phyloP scores from a whole-genome alignment of 2,888 invertebrate species.

The Lasioglossum morio region DNA sequence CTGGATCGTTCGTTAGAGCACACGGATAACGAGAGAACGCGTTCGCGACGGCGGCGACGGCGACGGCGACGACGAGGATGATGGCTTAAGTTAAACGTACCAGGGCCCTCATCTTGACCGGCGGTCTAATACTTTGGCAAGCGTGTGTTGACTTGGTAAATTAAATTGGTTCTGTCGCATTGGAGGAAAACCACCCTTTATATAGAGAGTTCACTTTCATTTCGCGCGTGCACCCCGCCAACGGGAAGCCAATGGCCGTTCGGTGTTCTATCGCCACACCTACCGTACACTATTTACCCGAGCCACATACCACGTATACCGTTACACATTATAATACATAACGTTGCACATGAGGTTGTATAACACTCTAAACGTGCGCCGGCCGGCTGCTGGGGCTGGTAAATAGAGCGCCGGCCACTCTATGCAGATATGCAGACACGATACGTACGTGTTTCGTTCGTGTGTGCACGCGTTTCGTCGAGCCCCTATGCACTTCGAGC shows the following conservation, averaged over 20 bases:
- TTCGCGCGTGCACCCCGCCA: slow-evolving; percentile 81
- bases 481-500: slow-evolving; percentile 20
- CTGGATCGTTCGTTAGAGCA: background rate
- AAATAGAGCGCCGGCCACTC: slow-evolving; percentile 72
- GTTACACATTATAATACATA: slow-evolving; percentile 79
- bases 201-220: slow-evolving; percentile 85
- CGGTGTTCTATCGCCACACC: slow-evolving; percentile 81
- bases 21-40: background rate
- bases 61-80: background rate
- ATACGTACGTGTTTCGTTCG: no score
- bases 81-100: slow-evolving; percentile 79
- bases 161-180: slow-evolving; percentile 78
- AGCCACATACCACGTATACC: slow-evolving; percentile 56
- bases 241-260: slow-evolving; percentile 76
- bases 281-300: slow-evolving; percentile 78
- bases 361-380: slow-evolving; percentile 77
- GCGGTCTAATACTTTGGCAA: slow-evolving; percentile 70
- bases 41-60: background rate
- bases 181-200: slow-evolving; percentile 83
- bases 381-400: slow-evolving; percentile 45
- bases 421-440: slow-evolving; percentile 61
- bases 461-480: background rate
- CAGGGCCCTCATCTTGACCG: slow-evolving; percentile 81
- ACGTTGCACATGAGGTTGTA: slow-evolving; percentile 78
- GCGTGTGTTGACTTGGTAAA: slow-evolving; percentile 70